Percentiles rank a stretch among this genome's conserved stretches.
These are phyloP conservation scores for Merluccius polli DNA, from an alignment of 2,797 vertebrate genomes.

Conservation along the genomic window DNA sequence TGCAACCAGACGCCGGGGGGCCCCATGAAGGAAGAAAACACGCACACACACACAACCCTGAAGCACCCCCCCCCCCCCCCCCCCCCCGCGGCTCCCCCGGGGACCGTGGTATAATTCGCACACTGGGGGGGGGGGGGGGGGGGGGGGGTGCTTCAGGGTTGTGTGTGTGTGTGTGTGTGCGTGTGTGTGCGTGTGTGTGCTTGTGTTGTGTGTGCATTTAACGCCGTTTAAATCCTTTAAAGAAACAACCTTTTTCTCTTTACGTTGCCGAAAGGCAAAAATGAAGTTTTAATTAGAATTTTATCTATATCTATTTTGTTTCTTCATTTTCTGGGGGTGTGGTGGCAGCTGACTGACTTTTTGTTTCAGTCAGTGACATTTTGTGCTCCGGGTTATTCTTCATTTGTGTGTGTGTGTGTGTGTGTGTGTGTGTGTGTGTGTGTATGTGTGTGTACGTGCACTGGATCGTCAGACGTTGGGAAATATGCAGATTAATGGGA, in stretches of 20 bases:
- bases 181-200: neutral
- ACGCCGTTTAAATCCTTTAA: neutral
- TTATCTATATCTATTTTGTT: neutral
- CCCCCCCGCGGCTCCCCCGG: no score
- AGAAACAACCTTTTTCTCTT: neutral
- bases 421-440: neutral
- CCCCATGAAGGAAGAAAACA: no score
- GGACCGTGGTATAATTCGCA: no score
- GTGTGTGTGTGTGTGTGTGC: neutral
- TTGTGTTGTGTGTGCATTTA: neutral
- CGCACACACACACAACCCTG: no score
- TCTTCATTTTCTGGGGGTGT: neutral
- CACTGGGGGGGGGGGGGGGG: no score
- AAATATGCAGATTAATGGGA: slow-evolving; percentile 35
- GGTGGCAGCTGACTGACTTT: neutral
- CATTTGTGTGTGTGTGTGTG: neutral
- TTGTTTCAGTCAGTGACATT: neutral
- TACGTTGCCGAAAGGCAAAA: neutral
- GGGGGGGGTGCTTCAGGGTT: no score
- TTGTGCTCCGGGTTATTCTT: neutral
- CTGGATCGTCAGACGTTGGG: slow-evolving; percentile 3
- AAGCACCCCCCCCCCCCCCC: no score
- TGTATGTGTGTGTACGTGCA: neutral
- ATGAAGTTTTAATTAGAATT: neutral
- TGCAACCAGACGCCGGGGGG: no score